Conservation (phyloP, 2,113 vertebrate genomes). For the Ceyx cyanopectus region DNA sequence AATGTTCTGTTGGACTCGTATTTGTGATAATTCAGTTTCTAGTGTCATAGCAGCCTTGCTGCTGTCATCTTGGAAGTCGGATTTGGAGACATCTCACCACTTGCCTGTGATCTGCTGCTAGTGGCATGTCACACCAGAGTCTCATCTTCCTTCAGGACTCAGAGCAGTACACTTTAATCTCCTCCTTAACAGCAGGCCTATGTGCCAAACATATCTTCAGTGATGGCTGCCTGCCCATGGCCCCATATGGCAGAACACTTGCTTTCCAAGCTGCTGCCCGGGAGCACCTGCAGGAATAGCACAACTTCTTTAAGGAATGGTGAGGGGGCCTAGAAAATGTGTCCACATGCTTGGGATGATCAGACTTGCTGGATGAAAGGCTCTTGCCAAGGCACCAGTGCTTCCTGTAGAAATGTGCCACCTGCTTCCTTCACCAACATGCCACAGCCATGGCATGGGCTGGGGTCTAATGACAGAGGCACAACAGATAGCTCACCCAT, state of each 20-base stretch:
- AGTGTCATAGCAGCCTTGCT: background rate
- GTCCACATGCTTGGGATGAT: background rate
- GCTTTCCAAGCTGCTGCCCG: slow-evolving; percentile 6
- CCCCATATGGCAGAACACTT: slow-evolving; percentile 30
- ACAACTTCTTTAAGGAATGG: background rate
- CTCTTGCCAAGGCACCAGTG: background rate
- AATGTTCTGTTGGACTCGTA: rapidly evolving
- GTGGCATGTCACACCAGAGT: rapidly evolving
- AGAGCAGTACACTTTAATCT: background rate
- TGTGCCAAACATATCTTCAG: background rate
- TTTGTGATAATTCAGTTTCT: background rate
- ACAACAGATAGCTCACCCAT: background rate
- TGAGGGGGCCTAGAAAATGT: background rate
- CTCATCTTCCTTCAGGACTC: background rate
- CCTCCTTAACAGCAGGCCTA: background rate
- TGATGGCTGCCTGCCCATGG: background rate
- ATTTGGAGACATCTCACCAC: background rate
- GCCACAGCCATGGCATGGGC: background rate
- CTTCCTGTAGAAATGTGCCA: slow-evolving; percentile 1
- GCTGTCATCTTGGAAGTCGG: background rate
- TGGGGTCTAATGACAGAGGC: background rate
- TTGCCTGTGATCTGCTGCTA: background rate
- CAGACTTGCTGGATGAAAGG: slow-evolving; percentile 1
- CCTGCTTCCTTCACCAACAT: background rate
- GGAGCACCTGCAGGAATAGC: slow-evolving; percentile 32